Percentiles rank a stretch among this genome's conserved stretches.
These are phyloP conservation scores for Caenorhabditis auriculariae DNA, from an alignment of 2,888 invertebrate genomes.

Conservation along the genomic window DNA sequence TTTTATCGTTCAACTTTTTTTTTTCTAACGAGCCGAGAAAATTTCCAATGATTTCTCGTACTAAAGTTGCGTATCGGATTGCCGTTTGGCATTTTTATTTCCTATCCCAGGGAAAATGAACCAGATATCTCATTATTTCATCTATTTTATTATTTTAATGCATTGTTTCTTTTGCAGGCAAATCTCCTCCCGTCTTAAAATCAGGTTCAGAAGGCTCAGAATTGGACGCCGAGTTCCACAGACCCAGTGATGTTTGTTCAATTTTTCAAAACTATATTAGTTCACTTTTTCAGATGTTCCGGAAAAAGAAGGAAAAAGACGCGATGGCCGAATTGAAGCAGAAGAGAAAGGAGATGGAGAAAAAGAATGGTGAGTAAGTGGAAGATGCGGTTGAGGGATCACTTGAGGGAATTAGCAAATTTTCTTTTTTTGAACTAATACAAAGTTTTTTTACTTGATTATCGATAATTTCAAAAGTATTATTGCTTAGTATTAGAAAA, in stretches of 20 bases:
- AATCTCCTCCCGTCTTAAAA: conserved; percentile 2
- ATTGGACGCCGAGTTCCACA: conserved; percentile 32
- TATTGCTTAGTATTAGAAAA: too few species aligned
- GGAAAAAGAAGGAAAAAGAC: conserved; percentile 75
- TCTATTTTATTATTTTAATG: too few species aligned
- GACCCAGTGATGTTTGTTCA: conserved; percentile 32
- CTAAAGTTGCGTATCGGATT: too few species aligned
- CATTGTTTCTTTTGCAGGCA: neutral
- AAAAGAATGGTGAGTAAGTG: conserved; percentile 70
- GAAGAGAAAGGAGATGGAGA: conserved; percentile 78
- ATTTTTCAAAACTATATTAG: neutral
- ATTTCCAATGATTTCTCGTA: too few species aligned
- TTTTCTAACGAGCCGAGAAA: too few species aligned
- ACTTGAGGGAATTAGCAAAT: too few species aligned
- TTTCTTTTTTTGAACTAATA: neutral
- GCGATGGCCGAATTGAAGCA: conserved; percentile 90
- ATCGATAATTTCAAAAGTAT: neutral
- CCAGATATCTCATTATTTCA: too few species aligned
- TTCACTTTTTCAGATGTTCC: conserved; percentile 19
- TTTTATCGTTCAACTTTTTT: too few species aligned
- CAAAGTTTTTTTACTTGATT: neutral
- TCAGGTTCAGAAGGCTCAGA: conserved; percentile 15
- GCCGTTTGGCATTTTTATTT: too few species aligned
- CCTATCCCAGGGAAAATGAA: too few species aligned
- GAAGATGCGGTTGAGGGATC: neutral